Conservation (phyloP, 2,888 invertebrate species). For the Acrobasis repandana region DNA sequence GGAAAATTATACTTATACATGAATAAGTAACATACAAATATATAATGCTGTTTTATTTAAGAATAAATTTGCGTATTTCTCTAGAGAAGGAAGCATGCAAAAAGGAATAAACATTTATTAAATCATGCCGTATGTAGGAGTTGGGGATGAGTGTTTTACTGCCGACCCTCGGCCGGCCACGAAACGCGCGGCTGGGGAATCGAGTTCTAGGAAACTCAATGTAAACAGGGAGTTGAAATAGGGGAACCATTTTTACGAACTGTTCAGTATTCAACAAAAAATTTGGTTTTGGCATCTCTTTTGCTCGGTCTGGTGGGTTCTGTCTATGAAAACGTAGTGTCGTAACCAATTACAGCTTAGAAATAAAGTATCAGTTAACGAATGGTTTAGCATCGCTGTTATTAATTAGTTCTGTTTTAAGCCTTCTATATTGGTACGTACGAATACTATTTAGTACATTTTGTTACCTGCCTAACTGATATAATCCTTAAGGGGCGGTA, state of each 20-base stretch:
- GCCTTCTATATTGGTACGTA: too few relatives aligned
- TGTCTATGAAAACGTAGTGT: background rate
- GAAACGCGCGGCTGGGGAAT: slow-evolving; percentile 27
- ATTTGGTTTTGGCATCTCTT: background rate
- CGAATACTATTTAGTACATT: too few relatives aligned
- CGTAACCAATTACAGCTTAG: too few relatives aligned
- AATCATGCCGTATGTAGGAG: slow-evolving; percentile 40
- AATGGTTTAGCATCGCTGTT: too few relatives aligned
- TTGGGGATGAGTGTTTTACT: slow-evolving; percentile 45
- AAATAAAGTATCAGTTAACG: too few relatives aligned
- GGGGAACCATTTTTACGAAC: background rate
- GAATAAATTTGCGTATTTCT: slow-evolving; percentile 24
- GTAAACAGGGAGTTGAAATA: background rate
- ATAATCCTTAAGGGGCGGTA: too few relatives aligned
- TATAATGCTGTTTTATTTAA: background rate
- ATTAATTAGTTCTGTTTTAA: too few relatives aligned
- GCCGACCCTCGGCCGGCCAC: slow-evolving; percentile 33
- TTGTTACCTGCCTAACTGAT: too few relatives aligned
- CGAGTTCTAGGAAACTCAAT: background rate
- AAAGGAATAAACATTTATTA: slow-evolving; percentile 45
- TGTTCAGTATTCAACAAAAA: background rate
- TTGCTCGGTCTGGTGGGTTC: background rate
- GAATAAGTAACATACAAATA: slow-evolving; percentile 1
- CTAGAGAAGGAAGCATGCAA: slow-evolving; percentile 23
- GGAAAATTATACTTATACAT: background rate